Evolutionary conservation across 2,888 invertebrate genomes (phyloP), one percentile per base, ranked within the genome.

Genomic region (Uloborus plumipes): DNA sequence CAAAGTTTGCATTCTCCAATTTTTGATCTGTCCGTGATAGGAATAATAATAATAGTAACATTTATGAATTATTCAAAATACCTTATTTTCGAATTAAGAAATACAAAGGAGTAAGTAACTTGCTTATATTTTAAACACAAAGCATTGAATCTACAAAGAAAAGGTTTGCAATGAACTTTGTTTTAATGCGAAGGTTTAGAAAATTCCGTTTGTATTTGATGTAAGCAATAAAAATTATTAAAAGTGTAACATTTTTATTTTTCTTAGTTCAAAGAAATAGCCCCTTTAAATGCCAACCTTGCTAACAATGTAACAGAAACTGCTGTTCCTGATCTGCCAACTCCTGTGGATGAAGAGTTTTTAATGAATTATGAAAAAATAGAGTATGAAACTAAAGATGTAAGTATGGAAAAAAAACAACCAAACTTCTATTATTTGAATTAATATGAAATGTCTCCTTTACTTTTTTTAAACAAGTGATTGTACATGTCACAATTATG

Each of bases 371-470:
- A 93, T 88, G 93, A 93, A 87, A 92, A 93, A 88, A 91, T 94
- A 86, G 94, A 95, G 89, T 92, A 92, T 86, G 94, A 94, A 88
- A 92, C 93, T 84, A 92, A 92, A 88, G 94, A 95, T 93, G 95
- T 94, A 90, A 90, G 86, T 85, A 39, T 39, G 39, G 39, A 39
- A 39, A 39, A 39, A 9, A 39, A 39, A 9, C 39, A 39, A 39
- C 39, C 39, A 39, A 39, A n/a, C 18, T 59, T 59, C 59, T 22
- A 59, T 26, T 55, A 20, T 55, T 55, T n/a, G 55, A 18, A 55
- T 55, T 20, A n/a, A 55, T 55, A n/a, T 3, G n/a, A 55, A 55
- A 18, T 55, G 4, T 53, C 53, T 53, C 15, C 3, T 53, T 15
- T 55, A 1, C 18, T 55, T 3, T 55, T 18, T 20, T 55, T 55